Base-by-base conservation (phyloP, 2,888 invertebrate species). In the Drosophila neutralis region DNA sequence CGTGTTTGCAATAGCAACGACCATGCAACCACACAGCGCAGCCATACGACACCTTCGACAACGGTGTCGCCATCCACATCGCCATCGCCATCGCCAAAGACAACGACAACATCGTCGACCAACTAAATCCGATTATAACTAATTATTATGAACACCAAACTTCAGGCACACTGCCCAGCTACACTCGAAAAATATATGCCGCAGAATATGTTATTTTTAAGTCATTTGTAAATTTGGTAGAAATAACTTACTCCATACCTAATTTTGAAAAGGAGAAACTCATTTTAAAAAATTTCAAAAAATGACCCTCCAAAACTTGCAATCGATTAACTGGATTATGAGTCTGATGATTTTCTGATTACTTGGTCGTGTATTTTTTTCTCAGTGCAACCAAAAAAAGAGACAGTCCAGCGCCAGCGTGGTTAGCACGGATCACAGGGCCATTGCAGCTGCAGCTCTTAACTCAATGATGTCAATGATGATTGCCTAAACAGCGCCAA, bases 51-150 rank as follows among this genome's bases (percentile, higher is more conserved):
- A 78, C 78, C 78, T 78, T 71, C 53, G 56, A 66, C 67, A 73
- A 49, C 40, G 59, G 59, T 60, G 59, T 64, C 62, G 64, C 38
- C 71, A 61, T 42, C 45, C 18, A 13, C 62, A 42, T 45, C 87
- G 79, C 77, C 76, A 42, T 61, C 60, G 56, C 24, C 69, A 42
- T 61, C 60, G 56, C 24, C 69, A 73, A 65, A 52, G 65, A 33
- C 64, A 64, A 36, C 73, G 60, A 40, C 75, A 61, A 35, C 68
- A 13, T 42, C 71, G n/a, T 52, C 64, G 64, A 72, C 59, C 87
- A 76, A 83, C 83, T 67, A 88, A 89, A 90, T 91, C 91, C 91
- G 89, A 90, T 90, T 90, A 91, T 90, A 87, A 90, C 91, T 90
- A 90, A 90, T 90, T 90, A 90, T 90, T 87, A 80, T 89, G 90